These are phyloP conservation scores for Diglossa cyanea DNA, from an alignment of 2,797 vertebrate species.

Conservation along the genomic window DNA sequence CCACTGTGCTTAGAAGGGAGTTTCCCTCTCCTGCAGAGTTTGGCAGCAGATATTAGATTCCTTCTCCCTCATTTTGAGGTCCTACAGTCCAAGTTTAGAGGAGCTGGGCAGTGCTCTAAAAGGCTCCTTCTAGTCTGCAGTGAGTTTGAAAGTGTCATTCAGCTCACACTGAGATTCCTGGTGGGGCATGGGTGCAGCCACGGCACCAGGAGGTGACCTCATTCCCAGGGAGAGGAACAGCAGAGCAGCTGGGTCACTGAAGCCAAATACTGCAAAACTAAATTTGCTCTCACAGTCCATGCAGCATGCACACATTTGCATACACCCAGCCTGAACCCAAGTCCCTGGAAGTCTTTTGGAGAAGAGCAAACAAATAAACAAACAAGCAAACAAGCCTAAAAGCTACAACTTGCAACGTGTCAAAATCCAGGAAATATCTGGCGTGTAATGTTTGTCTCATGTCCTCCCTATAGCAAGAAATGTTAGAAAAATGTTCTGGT, in stretches of 20 bases:
- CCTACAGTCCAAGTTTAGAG: not conserved
- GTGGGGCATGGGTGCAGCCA: not conserved
- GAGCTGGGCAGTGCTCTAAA: not conserved
- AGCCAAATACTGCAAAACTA: not conserved
- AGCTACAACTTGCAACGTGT: not conserved
- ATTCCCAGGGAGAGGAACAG: not conserved
- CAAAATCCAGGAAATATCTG: not conserved
- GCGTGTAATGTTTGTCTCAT: not conserved
- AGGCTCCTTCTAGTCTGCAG: not conserved
- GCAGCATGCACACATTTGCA: not conserved
- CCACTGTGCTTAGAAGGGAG: not conserved
- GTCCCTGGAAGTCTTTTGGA: not conserved
- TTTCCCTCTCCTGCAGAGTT: slow-evolving; percentile 3
- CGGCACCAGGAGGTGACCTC: not conserved
- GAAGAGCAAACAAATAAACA: not conserved
- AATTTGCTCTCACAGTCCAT: not conserved
- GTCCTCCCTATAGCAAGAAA: not conserved
- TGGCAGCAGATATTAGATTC: not conserved
- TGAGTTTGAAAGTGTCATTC: not conserved
- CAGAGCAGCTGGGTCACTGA: not conserved
- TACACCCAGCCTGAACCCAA: not conserved
- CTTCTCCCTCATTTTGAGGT: not conserved
- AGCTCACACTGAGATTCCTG: not conserved
- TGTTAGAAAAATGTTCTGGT: not conserved
- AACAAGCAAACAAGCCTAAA: not conserved